phyloP scores from a whole-genome alignment of 1,140 invertebrate genomes.

The Drosophila kohkoa region DNA sequence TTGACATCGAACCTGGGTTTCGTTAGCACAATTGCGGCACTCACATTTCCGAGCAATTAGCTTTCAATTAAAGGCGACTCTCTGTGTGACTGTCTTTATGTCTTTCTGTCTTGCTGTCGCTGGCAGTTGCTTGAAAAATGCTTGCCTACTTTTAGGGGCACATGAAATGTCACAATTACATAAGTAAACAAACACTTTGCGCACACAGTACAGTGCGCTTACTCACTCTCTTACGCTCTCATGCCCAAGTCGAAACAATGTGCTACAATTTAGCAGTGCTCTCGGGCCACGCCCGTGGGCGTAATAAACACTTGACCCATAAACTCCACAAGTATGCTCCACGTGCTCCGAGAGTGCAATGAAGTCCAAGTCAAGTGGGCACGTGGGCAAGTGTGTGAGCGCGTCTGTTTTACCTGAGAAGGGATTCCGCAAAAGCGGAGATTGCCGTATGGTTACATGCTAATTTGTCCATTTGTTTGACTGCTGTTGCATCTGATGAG shows the following conservation, averaged over 20 bases:
- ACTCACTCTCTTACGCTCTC: not conserved
- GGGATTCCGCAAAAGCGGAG: not conserved
- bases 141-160: slow-evolving; percentile 41
- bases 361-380: slow-evolving; percentile 79
- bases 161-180: slow-evolving; percentile 72
- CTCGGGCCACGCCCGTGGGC: slow-evolving; percentile 69
- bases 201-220: not conserved
- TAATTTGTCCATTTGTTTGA: slow-evolving; percentile 77
- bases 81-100: not conserved
- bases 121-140: slow-evolving; percentile 23
- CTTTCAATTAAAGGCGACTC: slow-evolving; percentile 69
- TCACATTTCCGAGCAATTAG: slow-evolving; percentile 48
- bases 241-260: slow-evolving; percentile 59
- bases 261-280: slow-evolving; percentile 71
- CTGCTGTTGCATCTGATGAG: slow-evolving; percentile 14
- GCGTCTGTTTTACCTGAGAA: slow-evolving; percentile 8
- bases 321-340: slow-evolving; percentile 73
- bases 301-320: slow-evolving; percentile 82
- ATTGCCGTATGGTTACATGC: slow-evolving; percentile 53
- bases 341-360: slow-evolving; percentile 70
- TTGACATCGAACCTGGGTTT: slow-evolving; percentile 1
- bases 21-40: slow-evolving; percentile 42
- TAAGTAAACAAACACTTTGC: slow-evolving; percentile 78
- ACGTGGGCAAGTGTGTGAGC: slow-evolving; percentile 49
- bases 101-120: not conserved